Base-by-base conservation (phyloP, 2,113 vertebrate genomes). In the Panthera tigris region DNA sequence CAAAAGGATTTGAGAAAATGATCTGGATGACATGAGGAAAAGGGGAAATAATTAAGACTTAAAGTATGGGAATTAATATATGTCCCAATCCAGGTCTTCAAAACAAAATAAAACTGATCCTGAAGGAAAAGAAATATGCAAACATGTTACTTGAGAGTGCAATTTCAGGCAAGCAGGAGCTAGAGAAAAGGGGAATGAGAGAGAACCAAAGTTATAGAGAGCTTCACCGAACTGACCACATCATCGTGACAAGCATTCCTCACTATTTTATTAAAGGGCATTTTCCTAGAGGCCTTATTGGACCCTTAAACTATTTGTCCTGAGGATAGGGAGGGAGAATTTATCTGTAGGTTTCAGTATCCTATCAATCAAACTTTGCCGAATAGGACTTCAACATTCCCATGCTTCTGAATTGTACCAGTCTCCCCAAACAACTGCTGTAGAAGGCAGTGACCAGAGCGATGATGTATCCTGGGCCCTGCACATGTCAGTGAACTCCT, bases 101-200 rank as follows among this genome's bases (percentile, higher is more conserved):
- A 93, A 95, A 57, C 23, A 61, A 89, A 81, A 87, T 15, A 89
- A 83, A 94, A 80, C 14, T 73, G 48, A 73, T 83, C 31, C 4
- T 68, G 29, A 41, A 66, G 29, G 33, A 65, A 76, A 91, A 19
- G 18, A 69, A 69, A 45, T 11, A 8, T 57, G 29, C n/a, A 76
- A 91, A 84, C 65, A 73, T 11, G 3, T 21, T 13, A 55, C 25
- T 79, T 41, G 33, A 73, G 39, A 85, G n/a, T 69, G 13, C 9
- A 74, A 57, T 84, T 95, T 92, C 31, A 82, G 71, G 41, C 36
- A 91, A 48, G 23, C 7, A 52, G n/a, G 29, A 48, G 7, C 18
- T 57, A 31, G n/a, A 74, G 31, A 14, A 66, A 80, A 91, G 14
- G 16, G 9, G 21, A 71, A 57, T 31, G 63, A 79, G 39, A 31